A percentile compares a stretch with the other conserved stretches of the same genome.
These are phyloP conservation scores for Brachionus angularis DNA, from an alignment of 1,140 invertebrate genomes.

Conservation along the genomic window DNA sequence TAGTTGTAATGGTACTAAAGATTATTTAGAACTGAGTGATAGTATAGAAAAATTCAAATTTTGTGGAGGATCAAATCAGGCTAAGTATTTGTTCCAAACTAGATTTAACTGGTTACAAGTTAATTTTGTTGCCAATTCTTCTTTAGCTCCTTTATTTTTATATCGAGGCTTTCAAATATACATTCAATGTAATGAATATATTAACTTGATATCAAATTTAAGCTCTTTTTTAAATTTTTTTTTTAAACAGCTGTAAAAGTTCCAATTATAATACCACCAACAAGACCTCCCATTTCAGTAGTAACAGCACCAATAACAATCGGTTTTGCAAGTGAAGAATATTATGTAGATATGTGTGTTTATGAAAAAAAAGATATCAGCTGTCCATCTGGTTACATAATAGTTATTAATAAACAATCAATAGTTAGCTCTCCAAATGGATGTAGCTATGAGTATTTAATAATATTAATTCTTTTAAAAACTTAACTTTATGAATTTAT, in stretches of 20 bases:
- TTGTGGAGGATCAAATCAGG: conserved; percentile 27
- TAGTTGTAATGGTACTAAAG: conserved; percentile 34
- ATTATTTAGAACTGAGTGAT: background rate
- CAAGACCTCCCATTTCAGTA: background rate
- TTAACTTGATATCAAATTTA: background rate
- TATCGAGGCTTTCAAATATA: conserved; percentile 6
- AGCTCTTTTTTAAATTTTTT: background rate
- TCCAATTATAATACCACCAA: background rate
- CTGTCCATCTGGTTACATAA: conserved; percentile 23
- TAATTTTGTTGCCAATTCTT: background rate
- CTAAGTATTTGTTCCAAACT: conserved; percentile 26
- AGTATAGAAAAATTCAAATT: background rate
- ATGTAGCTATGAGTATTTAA: background rate
- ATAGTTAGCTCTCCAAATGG: conserved; percentile 10
- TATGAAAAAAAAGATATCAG: background rate
- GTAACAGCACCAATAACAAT: conserved; percentile 11
- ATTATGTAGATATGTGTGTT: conserved; percentile 23
- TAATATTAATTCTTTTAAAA: background rate
- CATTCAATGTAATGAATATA: background rate
- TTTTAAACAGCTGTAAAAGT: background rate
- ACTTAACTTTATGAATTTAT: background rate
- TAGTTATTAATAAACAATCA: background rate
- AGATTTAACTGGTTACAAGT: conserved; percentile 9
- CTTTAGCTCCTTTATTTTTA: background rate
- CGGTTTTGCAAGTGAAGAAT: conserved; percentile 8